These are phyloP conservation scores for Molorchus minor DNA, from an alignment of 2,888 invertebrate genomes.

Conservation along the genomic window DNA sequence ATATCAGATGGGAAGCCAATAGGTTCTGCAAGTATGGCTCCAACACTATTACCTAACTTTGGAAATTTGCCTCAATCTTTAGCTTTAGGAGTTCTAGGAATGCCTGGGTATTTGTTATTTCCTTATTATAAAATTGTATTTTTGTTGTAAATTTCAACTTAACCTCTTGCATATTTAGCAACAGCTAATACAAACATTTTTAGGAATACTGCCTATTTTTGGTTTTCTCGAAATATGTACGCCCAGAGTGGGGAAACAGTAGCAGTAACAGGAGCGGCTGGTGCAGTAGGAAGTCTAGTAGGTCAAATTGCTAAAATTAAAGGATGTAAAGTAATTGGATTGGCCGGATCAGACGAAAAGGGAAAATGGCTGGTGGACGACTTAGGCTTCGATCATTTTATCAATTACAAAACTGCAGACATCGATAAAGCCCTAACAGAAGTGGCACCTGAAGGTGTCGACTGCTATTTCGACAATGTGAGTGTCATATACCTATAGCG, in stretches of 20 bases:
- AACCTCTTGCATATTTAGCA: too few species aligned
- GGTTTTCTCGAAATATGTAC: conserved; percentile 73
- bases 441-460: conserved; percentile 73
- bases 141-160: too few species aligned
- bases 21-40: neutral
- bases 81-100: conserved; percentile 73
- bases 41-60: conserved; percentile 63
- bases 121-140: too few species aligned
- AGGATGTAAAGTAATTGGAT: conserved; percentile 75
- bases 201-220: conserved; percentile 79
- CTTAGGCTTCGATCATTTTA: conserved; percentile 72
- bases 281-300: conserved; percentile 79
- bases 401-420: conserved; percentile 74
- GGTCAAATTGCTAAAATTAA: conserved; percentile 80
- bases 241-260: conserved; percentile 77
- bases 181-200: too few species aligned
- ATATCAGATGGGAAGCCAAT: conserved; percentile 59
- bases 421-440: conserved; percentile 66
- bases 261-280: conserved; percentile 78
- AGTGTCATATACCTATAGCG: conserved; percentile 44
- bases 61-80: conserved; percentile 70
- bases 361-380: conserved; percentile 71
- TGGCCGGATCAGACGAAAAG: conserved; percentile 75
- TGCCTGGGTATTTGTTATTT: conserved; percentile 84
- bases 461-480: conserved; percentile 82